phyloP scores from a whole-genome alignment of 2,888 invertebrate genomes.

The Erebia palarica region DNA sequence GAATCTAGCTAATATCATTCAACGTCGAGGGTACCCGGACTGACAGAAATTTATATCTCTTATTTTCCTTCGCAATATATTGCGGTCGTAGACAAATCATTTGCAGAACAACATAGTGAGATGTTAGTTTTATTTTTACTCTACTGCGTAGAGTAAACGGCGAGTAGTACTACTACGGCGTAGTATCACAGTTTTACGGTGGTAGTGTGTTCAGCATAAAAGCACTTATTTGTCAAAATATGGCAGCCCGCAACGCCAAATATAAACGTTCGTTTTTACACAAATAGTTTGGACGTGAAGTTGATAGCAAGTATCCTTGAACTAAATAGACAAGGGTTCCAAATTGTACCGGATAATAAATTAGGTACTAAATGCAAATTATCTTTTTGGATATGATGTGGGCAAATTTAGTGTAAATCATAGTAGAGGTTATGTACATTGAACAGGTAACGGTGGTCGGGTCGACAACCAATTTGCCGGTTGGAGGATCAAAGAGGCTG shows the following conservation, averaged over 20 bases:
- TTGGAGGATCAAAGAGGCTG: constrained; percentile 68
- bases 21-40: constrained; percentile 30
- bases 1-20: constrained; percentile 29
- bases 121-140: constrained; percentile 1
- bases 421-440: constrained; percentile 47
- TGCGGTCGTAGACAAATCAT: constrained; percentile 28
- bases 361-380: background rate
- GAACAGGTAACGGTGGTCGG: constrained; percentile 51
- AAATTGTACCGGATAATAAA: too few species aligned
- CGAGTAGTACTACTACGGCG: too few species aligned
- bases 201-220: too few species aligned
- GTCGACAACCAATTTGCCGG: constrained; percentile 70
- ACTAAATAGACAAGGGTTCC: too few species aligned
- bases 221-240: too few species aligned
- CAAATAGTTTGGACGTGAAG: too few species aligned
- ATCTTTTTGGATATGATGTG: constrained; percentile 16
- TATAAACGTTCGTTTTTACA: too few species aligned
- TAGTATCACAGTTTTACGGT: too few species aligned
- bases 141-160: too few species aligned
- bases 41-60: constrained; percentile 38
- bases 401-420: constrained; percentile 34
- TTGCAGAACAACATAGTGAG: constrained; percentile 25
- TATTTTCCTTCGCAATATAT: constrained; percentile 36
- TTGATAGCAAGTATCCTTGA: too few species aligned
- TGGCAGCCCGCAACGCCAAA: too few species aligned